These are phyloP conservation scores for Strigamia crassipes DNA, from an alignment of 2,888 invertebrate species.

Conservation along the genomic window DNA sequence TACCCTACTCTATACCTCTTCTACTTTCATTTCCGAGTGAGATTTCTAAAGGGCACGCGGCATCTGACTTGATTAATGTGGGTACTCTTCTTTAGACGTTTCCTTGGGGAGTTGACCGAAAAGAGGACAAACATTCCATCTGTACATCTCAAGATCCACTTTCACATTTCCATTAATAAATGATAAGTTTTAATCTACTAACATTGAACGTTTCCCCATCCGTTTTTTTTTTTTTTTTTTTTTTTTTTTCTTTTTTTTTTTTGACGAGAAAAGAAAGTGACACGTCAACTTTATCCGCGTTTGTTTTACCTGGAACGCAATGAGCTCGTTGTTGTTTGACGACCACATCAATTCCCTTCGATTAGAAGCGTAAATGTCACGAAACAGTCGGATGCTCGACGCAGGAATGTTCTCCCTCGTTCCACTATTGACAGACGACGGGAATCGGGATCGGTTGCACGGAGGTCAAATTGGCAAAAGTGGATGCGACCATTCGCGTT, in stretches of 20 bases:
- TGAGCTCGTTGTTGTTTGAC: slow-evolving; percentile 30
- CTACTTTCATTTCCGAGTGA: slow-evolving; percentile 24
- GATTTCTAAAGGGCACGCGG: slow-evolving; percentile 2
- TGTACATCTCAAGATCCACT: neutral
- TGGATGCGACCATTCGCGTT: slow-evolving; percentile 14
- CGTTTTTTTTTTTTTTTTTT: neutral
- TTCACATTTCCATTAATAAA: neutral
- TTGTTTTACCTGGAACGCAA: slow-evolving; percentile 31
- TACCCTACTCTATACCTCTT: neutral
- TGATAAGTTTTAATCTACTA: neutral
- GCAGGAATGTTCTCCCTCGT: slow-evolving; percentile 12
- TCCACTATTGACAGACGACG: slow-evolving; percentile 22
- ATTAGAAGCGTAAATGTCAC: slow-evolving; percentile 31
- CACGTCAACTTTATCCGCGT: slow-evolving; percentile 12
- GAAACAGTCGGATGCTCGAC: slow-evolving; percentile 15
- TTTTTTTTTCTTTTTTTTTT: neutral
- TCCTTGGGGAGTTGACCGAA: neutral
- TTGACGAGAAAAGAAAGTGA: neutral
- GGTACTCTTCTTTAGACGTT: slow-evolving; percentile 13
- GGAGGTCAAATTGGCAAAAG: slow-evolving; percentile 31
- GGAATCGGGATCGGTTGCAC: slow-evolving; percentile 8
- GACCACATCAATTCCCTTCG: slow-evolving; percentile 28
- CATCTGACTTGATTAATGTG: slow-evolving; percentile 7
- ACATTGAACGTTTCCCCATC: neutral
- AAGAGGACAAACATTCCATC: slow-evolving; percentile 13